Conservation (phyloP, 2,113 vertebrate genomes). For the Xenopus laevis region DNA sequence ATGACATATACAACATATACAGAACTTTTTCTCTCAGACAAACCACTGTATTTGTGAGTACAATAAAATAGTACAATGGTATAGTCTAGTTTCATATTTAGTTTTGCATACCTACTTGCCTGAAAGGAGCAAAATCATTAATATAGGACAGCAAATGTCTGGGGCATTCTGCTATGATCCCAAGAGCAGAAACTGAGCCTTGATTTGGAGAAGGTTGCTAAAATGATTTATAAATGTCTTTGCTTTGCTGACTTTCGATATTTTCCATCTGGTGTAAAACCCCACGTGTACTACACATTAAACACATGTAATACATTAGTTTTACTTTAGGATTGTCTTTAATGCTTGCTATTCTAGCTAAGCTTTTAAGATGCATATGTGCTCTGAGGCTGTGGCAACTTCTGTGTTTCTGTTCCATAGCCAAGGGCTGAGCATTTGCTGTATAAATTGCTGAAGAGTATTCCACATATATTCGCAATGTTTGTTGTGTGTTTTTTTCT, state of each 20-base stretch:
- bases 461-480: neutral
- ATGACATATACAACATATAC: too few species aligned
- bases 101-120: too few species aligned
- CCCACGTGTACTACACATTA: constrained; percentile 63
- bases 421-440: too few species aligned
- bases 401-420: neutral
- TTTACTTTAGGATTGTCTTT: constrained; percentile 56
- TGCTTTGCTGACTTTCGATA: constrained; percentile 70
- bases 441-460: neutral
- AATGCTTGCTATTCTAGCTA: constrained; percentile 40
- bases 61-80: too few species aligned
- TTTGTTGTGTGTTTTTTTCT: constrained; percentile 4
- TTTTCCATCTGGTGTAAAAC: constrained; percentile 72
- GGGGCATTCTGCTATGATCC: constrained; percentile 54
- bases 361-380: constrained; percentile 27
- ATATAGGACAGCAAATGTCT: too few species aligned
- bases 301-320: constrained; percentile 69
- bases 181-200: constrained; percentile 64
- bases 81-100: too few species aligned
- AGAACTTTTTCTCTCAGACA: too few species aligned
- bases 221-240: constrained; percentile 77
- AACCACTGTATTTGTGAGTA: too few species aligned
- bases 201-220: constrained; percentile 66
- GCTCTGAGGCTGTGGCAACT: constrained; percentile 7
- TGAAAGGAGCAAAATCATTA: too few species aligned